Conservation (phyloP, 1,140 invertebrate species). For the Drosophila seguyi region DNA sequence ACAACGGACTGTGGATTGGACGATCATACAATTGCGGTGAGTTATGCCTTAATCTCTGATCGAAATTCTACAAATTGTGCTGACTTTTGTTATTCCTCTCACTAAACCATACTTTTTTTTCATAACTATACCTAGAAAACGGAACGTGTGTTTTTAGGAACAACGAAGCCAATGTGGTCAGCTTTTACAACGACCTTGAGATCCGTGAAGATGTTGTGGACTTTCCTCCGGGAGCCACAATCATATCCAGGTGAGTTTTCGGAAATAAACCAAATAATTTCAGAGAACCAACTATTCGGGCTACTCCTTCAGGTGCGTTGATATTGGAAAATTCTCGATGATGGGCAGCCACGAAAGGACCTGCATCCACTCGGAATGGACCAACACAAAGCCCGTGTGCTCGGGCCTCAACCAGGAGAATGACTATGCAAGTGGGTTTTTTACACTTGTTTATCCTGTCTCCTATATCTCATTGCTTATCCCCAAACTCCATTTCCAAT, state of each 20-base stretch:
- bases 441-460: background rate
- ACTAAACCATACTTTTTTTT: background rate
- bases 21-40: slow-evolving; percentile 90
- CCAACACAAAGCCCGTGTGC: slow-evolving; percentile 91
- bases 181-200: slow-evolving; percentile 92
- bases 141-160: slow-evolving; percentile 91
- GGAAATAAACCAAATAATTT: no score
- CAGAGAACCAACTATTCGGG: background rate
- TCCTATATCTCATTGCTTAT: background rate
- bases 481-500: background rate
- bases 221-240: slow-evolving; percentile 90
- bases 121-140: slow-evolving; percentile 86
- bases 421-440: slow-evolving; percentile 91
- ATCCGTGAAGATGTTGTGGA: slow-evolving; percentile 91
- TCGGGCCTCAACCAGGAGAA: slow-evolving; percentile 93
- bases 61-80: background rate
- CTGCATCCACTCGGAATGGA: slow-evolving; percentile 92
- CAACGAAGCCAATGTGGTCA: slow-evolving; percentile 91
- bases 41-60: slow-evolving; percentile 9
- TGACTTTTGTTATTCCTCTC: background rate
- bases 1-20: slow-evolving; percentile 93
- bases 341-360: slow-evolving; percentile 88
- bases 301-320: slow-evolving; percentile 88
- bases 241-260: slow-evolving; percentile 87
- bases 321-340: slow-evolving; percentile 91